phyloP scores from a whole-genome alignment of 2,113 vertebrate species.

The Petroica traversi region DNA sequence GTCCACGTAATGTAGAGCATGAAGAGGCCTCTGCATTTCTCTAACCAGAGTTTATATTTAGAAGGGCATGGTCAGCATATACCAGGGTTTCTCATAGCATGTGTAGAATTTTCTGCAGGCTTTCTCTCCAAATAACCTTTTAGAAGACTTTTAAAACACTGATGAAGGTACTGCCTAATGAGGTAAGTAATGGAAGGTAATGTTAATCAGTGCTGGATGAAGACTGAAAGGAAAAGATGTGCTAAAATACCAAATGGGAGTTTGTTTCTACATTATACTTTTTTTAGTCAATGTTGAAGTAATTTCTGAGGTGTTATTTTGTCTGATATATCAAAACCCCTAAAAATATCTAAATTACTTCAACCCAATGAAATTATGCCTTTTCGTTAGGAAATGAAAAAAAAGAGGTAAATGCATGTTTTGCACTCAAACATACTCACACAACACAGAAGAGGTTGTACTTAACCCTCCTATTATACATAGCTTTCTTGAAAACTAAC shows the following conservation, averaged over 20 bases:
- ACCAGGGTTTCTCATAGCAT: not conserved
- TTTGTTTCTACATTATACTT: not conserved
- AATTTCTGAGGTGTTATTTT: not conserved
- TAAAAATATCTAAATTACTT: not conserved
- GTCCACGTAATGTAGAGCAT: not conserved
- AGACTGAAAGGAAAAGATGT: not conserved
- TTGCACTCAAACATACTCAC: not conserved
- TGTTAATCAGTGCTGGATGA: not conserved
- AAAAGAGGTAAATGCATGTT: not conserved
- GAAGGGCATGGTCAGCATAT: conserved; percentile 29
- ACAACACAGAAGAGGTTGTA: not conserved
- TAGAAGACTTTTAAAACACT: not conserved
- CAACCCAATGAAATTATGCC: not conserved
- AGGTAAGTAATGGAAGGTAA: not conserved
- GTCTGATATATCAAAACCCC: not conserved
- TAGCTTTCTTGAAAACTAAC: not conserved
- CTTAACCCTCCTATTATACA: not conserved
- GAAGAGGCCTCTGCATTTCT: conserved; percentile 16
- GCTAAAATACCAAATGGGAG: not conserved
- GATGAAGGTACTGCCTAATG: not conserved
- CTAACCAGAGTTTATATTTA: conserved; percentile 43
- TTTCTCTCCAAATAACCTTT: not conserved
- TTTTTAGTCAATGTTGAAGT: not conserved
- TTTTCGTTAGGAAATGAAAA: not conserved
- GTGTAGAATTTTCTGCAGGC: not conserved